Base-by-base conservation (phyloP, 1,140 invertebrate genomes). In the Brachionus calyciflorus region DNA sequence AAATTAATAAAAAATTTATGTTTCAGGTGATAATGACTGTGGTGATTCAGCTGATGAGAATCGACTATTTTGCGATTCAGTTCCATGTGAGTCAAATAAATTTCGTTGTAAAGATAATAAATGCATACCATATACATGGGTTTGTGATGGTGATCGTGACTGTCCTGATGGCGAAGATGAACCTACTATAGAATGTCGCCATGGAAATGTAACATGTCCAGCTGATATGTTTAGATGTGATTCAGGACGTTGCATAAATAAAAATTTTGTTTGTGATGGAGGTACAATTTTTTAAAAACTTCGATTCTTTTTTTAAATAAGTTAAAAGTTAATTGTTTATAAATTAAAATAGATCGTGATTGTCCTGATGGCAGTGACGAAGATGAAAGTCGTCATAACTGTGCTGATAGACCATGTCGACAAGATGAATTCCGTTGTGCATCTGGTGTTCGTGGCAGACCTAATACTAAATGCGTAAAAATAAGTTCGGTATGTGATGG, bases 121-220 rank as follows among this genome's bases (percentile, higher is more conserved):
- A 19, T 55, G 48, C 21, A 55, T 75, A 12, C 33, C 33, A 3
- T 65, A 65, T 10, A 41, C 37, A 21, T 65, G 60, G 60, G 9
- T 97, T 0, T 98, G 94, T 83, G 94, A 97, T 82, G 93, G 93
- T 0, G 93, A 96, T 83, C 92, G 93, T 0, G 94, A 96, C 82
- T 96, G 94, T 84, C 92, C 95, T 0, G 94, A 96, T 83, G 93
- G 93, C 0, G 93, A 93, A n/a, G 95, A 98, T 83, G 95, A 98
- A 84, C 94, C 81, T 14, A 21, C 19, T 10, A 2, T 19, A 7
- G 79, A 79, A 1, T 70, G 65, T 49, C 24, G 65, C 1, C 46
- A 30, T 3, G 44, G 24, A 17, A 70, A 70, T 70, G n/a, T 12
- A 3, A 51, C 65, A 51, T 70, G 65, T 51, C 65, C 65, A 19